A percentile compares a stretch with the other conserved stretches of the same genome.
phyloP scores from a whole-genome alignment of 2,797 vertebrate genomes.

The Carcharodon carcharias region DNA sequence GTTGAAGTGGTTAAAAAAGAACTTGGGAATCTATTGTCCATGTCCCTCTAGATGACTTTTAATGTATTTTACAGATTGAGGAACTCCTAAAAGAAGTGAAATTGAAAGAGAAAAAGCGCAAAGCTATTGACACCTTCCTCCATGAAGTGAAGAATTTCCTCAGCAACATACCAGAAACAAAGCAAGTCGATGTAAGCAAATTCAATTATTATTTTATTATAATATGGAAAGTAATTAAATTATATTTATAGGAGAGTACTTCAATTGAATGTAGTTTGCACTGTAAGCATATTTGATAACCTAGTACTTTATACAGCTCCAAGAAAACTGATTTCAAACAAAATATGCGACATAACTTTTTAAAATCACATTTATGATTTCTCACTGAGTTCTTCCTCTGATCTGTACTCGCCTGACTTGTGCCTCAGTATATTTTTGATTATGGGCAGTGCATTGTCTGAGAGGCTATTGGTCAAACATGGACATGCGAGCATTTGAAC shows the following conservation, averaged over 20 bases:
- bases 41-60: neutral
- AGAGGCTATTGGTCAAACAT: neutral
- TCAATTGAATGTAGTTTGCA: neutral
- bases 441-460: neutral
- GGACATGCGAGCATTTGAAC: neutral
- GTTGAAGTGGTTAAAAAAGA: neutral
- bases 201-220: too few relatives aligned
- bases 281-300: too few relatives aligned
- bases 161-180: conserved; percentile 59
- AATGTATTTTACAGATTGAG: conserved; percentile 68
- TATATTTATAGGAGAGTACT: neutral
- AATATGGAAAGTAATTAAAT: too few relatives aligned
- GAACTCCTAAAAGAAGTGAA: conserved; percentile 86
- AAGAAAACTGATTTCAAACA: neutral
- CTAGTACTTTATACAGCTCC: neutral
- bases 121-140: conserved; percentile 71
- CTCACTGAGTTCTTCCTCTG: neutral
- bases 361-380: neutral
- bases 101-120: conserved; percentile 74
- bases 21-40: too few relatives aligned
- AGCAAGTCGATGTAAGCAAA: conserved; percentile 44
- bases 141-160: conserved; percentile 65
- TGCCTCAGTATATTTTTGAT: too few relatives aligned
- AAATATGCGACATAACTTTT: neutral
- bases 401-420: neutral